Conservation (phyloP, 2,113 vertebrate genomes). For the Lasiurus borealis region DNA sequence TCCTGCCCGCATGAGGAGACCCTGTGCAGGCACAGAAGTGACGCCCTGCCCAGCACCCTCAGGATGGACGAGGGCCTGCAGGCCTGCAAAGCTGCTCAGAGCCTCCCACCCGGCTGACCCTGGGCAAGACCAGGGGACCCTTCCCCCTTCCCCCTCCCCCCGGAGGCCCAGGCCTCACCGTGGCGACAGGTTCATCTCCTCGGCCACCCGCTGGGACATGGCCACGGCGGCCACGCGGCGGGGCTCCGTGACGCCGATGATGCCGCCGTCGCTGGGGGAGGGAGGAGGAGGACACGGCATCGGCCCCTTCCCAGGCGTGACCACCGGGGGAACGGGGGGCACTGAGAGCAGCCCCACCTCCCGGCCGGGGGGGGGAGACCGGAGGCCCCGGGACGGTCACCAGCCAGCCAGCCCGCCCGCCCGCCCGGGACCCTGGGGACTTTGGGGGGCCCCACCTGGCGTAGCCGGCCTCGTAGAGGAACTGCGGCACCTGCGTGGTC, state of each 20-base stretch:
- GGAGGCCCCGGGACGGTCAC: background rate
- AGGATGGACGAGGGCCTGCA: accelerated
- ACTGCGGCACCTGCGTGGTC: slow-evolving; percentile 98
- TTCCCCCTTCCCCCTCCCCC: accelerated
- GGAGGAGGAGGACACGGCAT: background rate
- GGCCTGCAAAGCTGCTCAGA: too few relatives aligned
- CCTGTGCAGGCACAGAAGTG: accelerated
- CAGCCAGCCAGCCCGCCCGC: too few relatives aligned
- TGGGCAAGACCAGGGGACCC: accelerated
- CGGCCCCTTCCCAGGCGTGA: background rate
- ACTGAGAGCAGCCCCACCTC: background rate
- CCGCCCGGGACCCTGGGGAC: background rate
- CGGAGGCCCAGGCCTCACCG: slow-evolving; percentile 85
- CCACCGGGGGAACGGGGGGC: background rate
- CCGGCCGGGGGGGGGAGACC: background rate
- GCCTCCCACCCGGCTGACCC: accelerated
- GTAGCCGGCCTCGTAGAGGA: slow-evolving; percentile 97
- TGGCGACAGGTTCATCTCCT: slow-evolving; percentile 95
- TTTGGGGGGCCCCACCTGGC: slow-evolving; percentile 88
- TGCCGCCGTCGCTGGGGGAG: slow-evolving; percentile 83
- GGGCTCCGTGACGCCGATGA: slow-evolving; percentile 96
- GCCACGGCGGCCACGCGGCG: slow-evolving; percentile 96
- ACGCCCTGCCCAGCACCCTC: accelerated
- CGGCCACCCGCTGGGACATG: slow-evolving; percentile 96
- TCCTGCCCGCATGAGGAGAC: background rate